phyloP scores from a whole-genome alignment of 1,140 invertebrate genomes.

The Leptinotarsa undecemlineata region DNA sequence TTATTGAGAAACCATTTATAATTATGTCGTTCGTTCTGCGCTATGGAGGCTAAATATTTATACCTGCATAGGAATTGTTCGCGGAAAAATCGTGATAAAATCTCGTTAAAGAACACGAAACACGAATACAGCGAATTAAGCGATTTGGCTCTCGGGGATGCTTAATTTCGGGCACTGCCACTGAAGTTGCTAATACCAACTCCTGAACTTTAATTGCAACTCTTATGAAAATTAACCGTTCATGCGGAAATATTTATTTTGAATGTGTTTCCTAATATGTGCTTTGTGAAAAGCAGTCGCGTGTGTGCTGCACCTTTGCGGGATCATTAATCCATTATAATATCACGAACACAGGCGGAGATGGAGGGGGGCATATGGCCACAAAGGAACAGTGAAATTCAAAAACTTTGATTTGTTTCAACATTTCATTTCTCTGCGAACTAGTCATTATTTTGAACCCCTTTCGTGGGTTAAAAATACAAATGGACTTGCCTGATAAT shows the following conservation, averaged over 20 bases:
- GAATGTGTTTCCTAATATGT: not conserved
- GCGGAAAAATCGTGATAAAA: not conserved
- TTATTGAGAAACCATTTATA: slow-evolving; percentile 1
- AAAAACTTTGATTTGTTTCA: no score
- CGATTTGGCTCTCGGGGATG: not conserved
- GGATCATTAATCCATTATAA: not conserved
- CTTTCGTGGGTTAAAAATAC: no score
- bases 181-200: not conserved
- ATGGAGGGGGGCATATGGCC: not conserved
- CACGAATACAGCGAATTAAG: not conserved
- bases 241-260: slow-evolving; percentile 4
- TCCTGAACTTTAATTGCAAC: not conserved
- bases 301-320: not conserved
- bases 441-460: no score
- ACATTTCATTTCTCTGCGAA: no score
- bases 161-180: not conserved
- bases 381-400: no score
- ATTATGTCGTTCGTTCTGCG: not conserved
- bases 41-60: not conserved
- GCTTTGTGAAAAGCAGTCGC: not conserved
- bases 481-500: no score
- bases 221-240: not conserved
- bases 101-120: not conserved
- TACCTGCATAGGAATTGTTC: not conserved
- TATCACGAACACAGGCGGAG: not conserved